A percentile compares a stretch with the other conserved stretches of the same genome.
These are phyloP conservation scores for Vanessa cardui DNA, from an alignment of 2,888 invertebrate genomes.

Conservation along the genomic window DNA sequence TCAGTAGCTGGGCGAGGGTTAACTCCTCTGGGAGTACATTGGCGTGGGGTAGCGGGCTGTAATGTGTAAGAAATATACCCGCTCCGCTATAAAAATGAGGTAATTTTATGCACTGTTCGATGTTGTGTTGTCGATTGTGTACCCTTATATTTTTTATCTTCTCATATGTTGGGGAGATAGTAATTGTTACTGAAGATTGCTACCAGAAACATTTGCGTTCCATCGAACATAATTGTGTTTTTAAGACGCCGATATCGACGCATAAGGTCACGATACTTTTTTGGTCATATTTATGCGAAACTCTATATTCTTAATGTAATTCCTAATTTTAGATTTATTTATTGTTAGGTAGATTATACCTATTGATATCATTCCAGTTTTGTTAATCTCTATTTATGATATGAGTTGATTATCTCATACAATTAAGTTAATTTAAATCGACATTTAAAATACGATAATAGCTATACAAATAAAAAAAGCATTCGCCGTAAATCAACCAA, in stretches of 20 bases:
- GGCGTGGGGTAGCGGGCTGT: constrained; percentile 50
- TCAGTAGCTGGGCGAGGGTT: constrained; percentile 54
- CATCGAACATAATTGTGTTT: neutral
- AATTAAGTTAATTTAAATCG: no score
- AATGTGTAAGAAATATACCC: constrained; percentile 64
- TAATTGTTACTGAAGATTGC: constrained; percentile 13
- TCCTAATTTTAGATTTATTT: no score
- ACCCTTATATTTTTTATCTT: constrained; percentile 39
- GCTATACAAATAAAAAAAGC: no score
- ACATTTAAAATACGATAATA: no score
- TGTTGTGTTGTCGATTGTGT: constrained; percentile 52
- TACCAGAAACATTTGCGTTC: neutral
- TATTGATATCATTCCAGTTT: no score
- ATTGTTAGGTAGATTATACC: no score
- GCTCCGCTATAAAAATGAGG: constrained; percentile 70
- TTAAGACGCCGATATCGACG: neutral
- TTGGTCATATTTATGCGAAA: neutral
- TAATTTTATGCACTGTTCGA: constrained; percentile 76
- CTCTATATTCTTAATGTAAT: no score
- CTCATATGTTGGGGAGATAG: constrained; percentile 33
- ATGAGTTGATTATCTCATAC: no score
- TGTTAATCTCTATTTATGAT: no score
- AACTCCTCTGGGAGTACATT: constrained; percentile 58
- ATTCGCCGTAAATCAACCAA: no score
- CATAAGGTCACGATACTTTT: neutral